Evolutionary conservation across 2,888 invertebrate genomes (phyloP).

Genomic region (Coelinius sp.): DNA sequence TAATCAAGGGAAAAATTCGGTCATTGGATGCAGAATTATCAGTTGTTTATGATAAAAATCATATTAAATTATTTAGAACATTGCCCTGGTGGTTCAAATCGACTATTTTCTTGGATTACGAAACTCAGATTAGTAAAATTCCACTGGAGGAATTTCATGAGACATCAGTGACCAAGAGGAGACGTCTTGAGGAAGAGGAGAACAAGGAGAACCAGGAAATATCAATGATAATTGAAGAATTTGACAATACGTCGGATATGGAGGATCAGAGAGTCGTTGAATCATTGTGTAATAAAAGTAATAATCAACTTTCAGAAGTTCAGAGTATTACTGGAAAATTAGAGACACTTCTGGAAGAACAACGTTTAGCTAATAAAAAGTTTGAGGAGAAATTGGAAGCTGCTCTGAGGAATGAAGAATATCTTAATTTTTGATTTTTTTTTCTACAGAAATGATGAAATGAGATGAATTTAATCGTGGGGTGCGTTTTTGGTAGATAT

Average conservation of each 20-base stretch:
- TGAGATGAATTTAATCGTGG: neutral
- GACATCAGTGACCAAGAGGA: constrained; percentile 13
- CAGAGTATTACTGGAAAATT: constrained; percentile 66
- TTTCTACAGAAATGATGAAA: neutral
- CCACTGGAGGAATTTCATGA: constrained; percentile 17
- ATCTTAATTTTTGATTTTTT: neutral
- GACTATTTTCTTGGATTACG: constrained; percentile 53
- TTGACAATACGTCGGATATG: constrained; percentile 30
- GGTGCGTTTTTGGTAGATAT: neutral
- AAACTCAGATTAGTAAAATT: constrained; percentile 47
- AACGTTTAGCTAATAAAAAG: constrained; percentile 70
- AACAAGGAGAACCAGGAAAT: constrained; percentile 23
- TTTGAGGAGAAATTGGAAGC: constrained; percentile 72
- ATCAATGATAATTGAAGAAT: constrained; percentile 18
- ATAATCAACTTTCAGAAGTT: constrained; percentile 31
- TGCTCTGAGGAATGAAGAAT: constrained; percentile 65
- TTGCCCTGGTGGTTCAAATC: constrained; percentile 76
- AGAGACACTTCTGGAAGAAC: constrained; percentile 72
- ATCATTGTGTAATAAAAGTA: neutral
- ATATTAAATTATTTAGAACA: constrained; percentile 73
- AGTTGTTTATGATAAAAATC: constrained; percentile 75
- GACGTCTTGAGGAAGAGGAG: constrained; percentile 14
- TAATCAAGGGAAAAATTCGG: constrained; percentile 59
- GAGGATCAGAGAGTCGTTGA: constrained; percentile 19
- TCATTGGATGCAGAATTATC: constrained; percentile 52